These are phyloP conservation scores for Lasioglossum vierecki DNA, from an alignment of 2,888 invertebrate genomes.

Conservation along the genomic window DNA sequence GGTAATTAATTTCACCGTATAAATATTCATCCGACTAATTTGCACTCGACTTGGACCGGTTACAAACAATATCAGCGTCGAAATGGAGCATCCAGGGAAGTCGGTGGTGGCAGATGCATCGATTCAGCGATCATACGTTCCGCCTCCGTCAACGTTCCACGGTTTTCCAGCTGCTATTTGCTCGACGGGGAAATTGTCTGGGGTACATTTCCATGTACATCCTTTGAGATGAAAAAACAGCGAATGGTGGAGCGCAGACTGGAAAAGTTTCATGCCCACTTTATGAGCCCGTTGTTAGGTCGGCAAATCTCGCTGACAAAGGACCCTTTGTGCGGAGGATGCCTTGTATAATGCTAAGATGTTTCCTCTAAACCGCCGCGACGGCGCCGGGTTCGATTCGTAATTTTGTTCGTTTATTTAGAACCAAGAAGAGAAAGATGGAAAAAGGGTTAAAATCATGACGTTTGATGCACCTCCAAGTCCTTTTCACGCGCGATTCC, in stretches of 20 bases:
- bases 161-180: constrained; percentile 36
- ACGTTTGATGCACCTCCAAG: background rate
- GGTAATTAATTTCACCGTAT: background rate
- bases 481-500: background rate
- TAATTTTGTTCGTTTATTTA: constrained; percentile 16
- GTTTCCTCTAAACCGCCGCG: constrained; percentile 44
- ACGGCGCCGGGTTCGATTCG: constrained; percentile 20
- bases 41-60: background rate
- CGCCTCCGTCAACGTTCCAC: background rate
- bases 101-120: constrained; percentile 15
- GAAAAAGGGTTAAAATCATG: background rate
- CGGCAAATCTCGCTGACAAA: constrained; percentile 65
- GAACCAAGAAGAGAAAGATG: background rate
- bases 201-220: constrained; percentile 55
- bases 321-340: constrained; percentile 62
- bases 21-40: background rate
- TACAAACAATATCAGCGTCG: background rate
- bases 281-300: constrained; percentile 68
- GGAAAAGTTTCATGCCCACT: constrained; percentile 67
- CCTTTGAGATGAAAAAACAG: constrained; percentile 68
- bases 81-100: background rate
- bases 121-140: constrained; percentile 34
- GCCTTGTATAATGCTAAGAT: constrained; percentile 52
- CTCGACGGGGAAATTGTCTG: constrained; percentile 46
- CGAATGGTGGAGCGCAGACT: constrained; percentile 44